Base-by-base conservation (phyloP, 2,113 vertebrate genomes). In the Alexandromys fortis region DNA sequence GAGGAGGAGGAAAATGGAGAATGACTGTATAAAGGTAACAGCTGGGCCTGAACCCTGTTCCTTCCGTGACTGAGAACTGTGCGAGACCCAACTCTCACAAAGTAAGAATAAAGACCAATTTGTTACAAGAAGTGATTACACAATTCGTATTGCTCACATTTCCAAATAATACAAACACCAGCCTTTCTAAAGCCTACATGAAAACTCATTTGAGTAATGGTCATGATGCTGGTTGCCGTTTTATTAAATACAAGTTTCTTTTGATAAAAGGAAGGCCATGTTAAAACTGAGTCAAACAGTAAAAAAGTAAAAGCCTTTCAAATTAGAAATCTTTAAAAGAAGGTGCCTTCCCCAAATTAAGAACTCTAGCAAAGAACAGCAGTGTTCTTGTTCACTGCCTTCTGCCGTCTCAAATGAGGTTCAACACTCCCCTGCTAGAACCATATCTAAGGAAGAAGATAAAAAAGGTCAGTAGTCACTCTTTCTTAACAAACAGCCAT, bases 121-220 rank as follows among this genome's bases (percentile, higher is more conserved):
- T 86, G 4, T 22, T 90, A 38, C 17, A 35, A 90, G 72, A 42
- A 95, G 89, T 82, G 45, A 75, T 42, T 87, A 10, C 55, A 86
- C 65, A 86, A 90, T 86, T 89, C 7, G 58, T 21, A 83, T 82
- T 30, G 17, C 19, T 92, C 28, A 94, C 77, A 55, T 88, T 91
- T 87, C 78, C 93, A 55, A 94, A 76, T 63, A 86, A 96, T 79
- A 94, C 89, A 94, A 96, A 93, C 35, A 95, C 14, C 28, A 96
- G 75, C 26, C 35, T 87, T n/a, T 90, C 33, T 2, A 87, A 45
- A 30, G 88, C 85, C 42, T 83, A 89, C 86, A 90, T 95, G 21
- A 79, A 95, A 88, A 85, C 19, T 38, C 35, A 82, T 17, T 90
- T 83, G 42, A 87, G 61, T 85, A 97, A 90, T 35, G 63, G 49